These are phyloP conservation scores for Endotricha flammealis DNA, from an alignment of 2,888 invertebrate species.

Conservation along the genomic window DNA sequence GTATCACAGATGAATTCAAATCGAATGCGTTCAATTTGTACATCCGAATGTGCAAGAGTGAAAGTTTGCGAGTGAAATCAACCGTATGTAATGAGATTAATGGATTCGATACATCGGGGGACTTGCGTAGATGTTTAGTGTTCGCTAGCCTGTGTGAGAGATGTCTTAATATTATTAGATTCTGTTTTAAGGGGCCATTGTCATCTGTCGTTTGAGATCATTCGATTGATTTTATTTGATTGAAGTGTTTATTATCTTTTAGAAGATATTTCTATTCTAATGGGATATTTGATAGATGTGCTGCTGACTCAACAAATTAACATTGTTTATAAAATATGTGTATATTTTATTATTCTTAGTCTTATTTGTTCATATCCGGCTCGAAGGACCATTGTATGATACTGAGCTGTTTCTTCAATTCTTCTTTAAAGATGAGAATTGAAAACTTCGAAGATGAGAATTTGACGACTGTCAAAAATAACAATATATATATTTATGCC, in stretches of 20 bases:
- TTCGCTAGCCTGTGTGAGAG: constrained; percentile 6
- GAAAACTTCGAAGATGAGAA: too few species aligned
- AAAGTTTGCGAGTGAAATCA: constrained; percentile 43
- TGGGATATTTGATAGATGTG: too few species aligned
- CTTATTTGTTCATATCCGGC: too few species aligned
- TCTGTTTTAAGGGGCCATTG: background rate
- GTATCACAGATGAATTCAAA: background rate
- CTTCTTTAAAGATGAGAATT: too few species aligned
- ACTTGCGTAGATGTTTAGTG: constrained; percentile 29
- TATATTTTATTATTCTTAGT: too few species aligned
- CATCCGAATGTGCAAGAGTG: constrained; percentile 16
- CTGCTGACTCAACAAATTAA: too few species aligned
- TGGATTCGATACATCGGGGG: constrained; percentile 38
- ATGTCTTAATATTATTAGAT: constrained; percentile 1
- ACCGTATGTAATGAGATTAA: constrained; percentile 57
- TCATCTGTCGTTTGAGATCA: background rate
- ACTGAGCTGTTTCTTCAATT: too few species aligned
- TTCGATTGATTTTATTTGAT: background rate
- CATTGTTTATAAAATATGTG: too few species aligned
- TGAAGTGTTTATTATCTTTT: background rate
- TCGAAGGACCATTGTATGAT: too few species aligned
- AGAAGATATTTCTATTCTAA: too few species aligned
- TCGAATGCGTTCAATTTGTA: background rate
- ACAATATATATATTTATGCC: too few species aligned
- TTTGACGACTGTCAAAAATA: too few species aligned